phyloP scores from a whole-genome alignment of 2,888 invertebrate genomes.

The Monopis laevigella region DNA sequence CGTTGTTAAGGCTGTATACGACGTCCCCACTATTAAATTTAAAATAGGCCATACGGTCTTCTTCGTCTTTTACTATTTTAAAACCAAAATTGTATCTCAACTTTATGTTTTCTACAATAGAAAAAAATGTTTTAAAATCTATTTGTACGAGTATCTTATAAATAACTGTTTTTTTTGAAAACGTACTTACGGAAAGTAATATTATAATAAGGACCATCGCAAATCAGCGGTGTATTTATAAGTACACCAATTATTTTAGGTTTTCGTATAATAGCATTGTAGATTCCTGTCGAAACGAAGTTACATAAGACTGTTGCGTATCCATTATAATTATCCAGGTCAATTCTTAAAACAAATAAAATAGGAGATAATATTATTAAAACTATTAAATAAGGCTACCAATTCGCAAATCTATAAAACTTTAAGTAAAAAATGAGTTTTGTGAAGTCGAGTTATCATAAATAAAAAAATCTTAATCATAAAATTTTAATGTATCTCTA shows the following conservation, averaged over 20 bases:
- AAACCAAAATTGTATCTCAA: neutral
- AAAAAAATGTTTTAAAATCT: neutral
- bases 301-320: neutral
- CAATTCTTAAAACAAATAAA: neutral
- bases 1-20: constrained; percentile 3
- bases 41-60: neutral
- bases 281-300: neutral
- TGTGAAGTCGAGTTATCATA: no score
- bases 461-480: no score
- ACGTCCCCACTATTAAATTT: constrained; percentile 1
- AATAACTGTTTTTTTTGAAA: neutral
- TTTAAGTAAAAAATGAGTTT: no score
- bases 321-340: constrained; percentile 1
- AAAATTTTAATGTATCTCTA: no score
- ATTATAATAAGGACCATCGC: constrained; percentile 2
- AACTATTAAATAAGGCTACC: neutral
- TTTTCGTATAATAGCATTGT: constrained; percentile 4
- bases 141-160: neutral
- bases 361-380: neutral
- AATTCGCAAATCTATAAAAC: no score
- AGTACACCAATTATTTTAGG: neutral
- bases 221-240: neutral
- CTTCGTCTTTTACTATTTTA: neutral
- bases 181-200: constrained; percentile 3
- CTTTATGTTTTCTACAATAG: neutral